These are phyloP conservation scores for Rhinella marina DNA, from an alignment of 2,797 vertebrate genomes.

Conservation along the genomic window DNA sequence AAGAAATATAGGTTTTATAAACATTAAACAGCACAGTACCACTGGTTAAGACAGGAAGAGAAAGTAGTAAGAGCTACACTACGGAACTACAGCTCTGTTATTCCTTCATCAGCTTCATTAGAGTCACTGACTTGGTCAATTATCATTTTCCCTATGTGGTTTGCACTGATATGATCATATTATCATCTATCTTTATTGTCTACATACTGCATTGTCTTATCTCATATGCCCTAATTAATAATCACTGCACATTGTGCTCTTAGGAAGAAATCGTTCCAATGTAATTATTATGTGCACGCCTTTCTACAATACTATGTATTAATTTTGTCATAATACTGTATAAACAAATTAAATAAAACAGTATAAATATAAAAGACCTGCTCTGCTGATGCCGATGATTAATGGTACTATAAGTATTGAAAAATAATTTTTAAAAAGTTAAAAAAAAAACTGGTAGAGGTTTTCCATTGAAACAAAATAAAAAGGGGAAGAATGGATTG, in stretches of 20 bases:
- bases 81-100: background rate
- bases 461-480: too few relatives aligned
- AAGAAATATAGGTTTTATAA: background rate
- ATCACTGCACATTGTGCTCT: background rate
- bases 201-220: background rate
- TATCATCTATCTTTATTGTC: conserved; percentile 18
- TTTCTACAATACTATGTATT: too few relatives aligned
- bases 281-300: background rate
- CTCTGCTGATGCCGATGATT: background rate
- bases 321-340: too few relatives aligned
- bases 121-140: conserved; percentile 8
- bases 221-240: conserved; percentile 2
- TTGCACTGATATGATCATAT: background rate
- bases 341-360: background rate
- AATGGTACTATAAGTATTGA: background rate
- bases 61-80: background rate
- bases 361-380: background rate
- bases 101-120: conserved; percentile 7
- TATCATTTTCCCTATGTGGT: conserved; percentile 19
- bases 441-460: too few relatives aligned
- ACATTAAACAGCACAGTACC: background rate
- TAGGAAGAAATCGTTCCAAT: background rate
- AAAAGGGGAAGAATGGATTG: too few relatives aligned
- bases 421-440: too few relatives aligned
- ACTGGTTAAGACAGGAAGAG: background rate